Evolutionary conservation across 2,113 vertebrate genomes (phyloP).

Genomic region (Gavialis gangeticus): DNA sequence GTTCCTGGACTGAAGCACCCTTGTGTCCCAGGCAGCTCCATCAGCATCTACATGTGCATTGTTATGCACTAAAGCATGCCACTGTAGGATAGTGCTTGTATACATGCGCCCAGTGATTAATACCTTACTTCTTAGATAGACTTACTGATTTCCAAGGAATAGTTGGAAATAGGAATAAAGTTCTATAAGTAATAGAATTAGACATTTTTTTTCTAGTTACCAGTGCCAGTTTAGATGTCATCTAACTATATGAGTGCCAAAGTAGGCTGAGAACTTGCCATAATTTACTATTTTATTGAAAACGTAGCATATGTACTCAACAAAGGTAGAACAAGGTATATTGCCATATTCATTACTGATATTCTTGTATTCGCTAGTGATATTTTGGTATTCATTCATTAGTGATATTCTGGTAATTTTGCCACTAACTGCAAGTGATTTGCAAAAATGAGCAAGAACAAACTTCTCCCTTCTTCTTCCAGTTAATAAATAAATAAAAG

Average conservation of each 20-base stretch:
- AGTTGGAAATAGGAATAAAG: background rate
- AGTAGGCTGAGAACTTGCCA: background rate
- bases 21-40: no score
- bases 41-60: no score
- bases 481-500: background rate
- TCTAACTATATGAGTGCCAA: background rate
- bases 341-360: background rate
- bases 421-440: background rate
- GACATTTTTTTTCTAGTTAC: background rate
- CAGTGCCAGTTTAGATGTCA: background rate
- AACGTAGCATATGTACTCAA: background rate
- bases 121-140: background rate
- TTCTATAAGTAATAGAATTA: background rate
- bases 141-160: background rate
- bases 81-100: no score
- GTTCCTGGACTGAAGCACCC: no score
- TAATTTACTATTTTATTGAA: background rate
- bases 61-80: no score
- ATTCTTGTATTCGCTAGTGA: background rate
- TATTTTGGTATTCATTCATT: background rate
- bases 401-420: background rate
- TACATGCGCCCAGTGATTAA: background rate
- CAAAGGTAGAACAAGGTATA: background rate
- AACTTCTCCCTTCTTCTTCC: background rate
- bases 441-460: background rate